A percentile compares a stretch with the other conserved stretches of the same genome.
Conservation (phyloP, 2,888 invertebrate genomes). For the Drosophila diplacantha region DNA sequence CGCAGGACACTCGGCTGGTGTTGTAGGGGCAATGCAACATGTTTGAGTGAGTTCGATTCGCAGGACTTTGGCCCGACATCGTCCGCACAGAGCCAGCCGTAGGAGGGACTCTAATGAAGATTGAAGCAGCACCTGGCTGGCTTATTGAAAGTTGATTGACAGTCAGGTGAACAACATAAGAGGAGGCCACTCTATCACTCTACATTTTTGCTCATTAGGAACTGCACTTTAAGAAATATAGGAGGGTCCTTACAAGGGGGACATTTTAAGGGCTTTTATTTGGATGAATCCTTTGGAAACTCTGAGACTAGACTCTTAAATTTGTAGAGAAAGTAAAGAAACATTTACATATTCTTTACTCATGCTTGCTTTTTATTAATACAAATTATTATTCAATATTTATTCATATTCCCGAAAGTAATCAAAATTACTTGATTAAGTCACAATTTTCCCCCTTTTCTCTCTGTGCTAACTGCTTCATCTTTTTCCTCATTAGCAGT, state of each 20-base stretch:
- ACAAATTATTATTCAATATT: not conserved
- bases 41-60: constrained; percentile 65
- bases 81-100: not conserved
- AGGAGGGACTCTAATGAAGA: constrained; percentile 39
- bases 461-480: not conserved
- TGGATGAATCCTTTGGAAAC: too few relatives aligned
- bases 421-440: constrained; percentile 1
- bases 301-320: not conserved
- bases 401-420: not conserved
- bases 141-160: constrained; percentile 63
- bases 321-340: not conserved
- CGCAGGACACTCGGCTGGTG: constrained; percentile 23
- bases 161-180: constrained; percentile 34
- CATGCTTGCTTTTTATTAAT: not conserved
- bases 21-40: constrained; percentile 65
- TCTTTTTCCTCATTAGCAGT: constrained; percentile 20
- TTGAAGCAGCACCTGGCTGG: constrained; percentile 34
- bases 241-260: too few relatives aligned
- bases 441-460: not conserved
- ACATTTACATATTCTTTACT: too few relatives aligned
- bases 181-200: constrained; percentile 3
- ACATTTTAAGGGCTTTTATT: too few relatives aligned
- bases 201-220: constrained; percentile 15
- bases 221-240: not conserved
- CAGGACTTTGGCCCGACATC: constrained; percentile 33